Evolutionary conservation across 2,888 invertebrate genomes (phyloP).

Genomic region (Stegana nigrithorax): DNA sequence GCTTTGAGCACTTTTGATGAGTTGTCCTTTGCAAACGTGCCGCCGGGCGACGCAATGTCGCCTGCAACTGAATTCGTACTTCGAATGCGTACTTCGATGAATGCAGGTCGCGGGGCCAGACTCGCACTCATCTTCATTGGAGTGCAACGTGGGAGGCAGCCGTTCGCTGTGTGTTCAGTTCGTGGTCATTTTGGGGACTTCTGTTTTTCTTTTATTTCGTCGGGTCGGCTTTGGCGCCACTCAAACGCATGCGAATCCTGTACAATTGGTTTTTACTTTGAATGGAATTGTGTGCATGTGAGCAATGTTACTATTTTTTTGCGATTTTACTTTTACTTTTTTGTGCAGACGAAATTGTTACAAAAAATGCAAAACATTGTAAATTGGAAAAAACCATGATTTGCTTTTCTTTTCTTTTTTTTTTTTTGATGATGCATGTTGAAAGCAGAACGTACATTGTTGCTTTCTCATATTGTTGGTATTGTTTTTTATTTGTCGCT

Average conservation of each 20-base stretch:
- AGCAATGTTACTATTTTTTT: neutral
- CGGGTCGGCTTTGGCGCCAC: slow-evolving; percentile 8
- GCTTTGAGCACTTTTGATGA: too few relatives aligned
- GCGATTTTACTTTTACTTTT: neutral
- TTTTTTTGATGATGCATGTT: too few relatives aligned
- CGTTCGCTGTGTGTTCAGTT: neutral
- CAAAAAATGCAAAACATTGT: too few relatives aligned
- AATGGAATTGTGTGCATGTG: slow-evolving; percentile 11
- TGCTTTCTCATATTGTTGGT: too few relatives aligned
- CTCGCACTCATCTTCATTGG: neutral
- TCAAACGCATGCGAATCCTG: neutral
- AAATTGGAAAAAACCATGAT: too few relatives aligned
- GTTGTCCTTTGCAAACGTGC: too few relatives aligned
- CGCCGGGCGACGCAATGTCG: slow-evolving; percentile 27
- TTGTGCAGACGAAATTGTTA: too few relatives aligned
- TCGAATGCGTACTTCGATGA: too few relatives aligned
- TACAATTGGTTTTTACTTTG: slow-evolving; percentile 13
- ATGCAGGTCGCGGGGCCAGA: neutral
- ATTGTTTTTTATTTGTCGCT: too few relatives aligned
- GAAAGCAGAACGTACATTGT: too few relatives aligned
- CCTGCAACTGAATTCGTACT: slow-evolving; percentile 17
- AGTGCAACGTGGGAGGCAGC: neutral
- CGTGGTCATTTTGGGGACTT: slow-evolving; percentile 2
- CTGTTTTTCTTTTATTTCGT: neutral
- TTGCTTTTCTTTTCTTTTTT: neutral